Percentiles rank a stretch among this genome's conserved stretches.
Conservation (phyloP, 2,797 vertebrate species). For the Chelon auratus region DNA sequence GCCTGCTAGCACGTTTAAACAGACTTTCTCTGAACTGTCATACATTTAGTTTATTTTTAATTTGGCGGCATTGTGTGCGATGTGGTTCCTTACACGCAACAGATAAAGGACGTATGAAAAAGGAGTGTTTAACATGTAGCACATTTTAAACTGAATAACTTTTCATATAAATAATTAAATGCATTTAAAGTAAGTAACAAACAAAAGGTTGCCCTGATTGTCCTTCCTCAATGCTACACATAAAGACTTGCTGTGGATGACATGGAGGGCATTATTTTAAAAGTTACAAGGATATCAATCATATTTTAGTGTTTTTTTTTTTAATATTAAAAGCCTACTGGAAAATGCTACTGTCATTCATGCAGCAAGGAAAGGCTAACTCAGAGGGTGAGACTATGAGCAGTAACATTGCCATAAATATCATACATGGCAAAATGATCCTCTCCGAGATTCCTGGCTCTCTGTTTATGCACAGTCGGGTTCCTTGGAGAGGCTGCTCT, state of each 20-base stretch:
- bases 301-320: constrained; percentile 24
- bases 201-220: neutral
- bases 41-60: neutral
- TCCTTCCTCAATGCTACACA: constrained; percentile 20
- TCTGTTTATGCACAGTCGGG: constrained; percentile 29
- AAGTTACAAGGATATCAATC: constrained; percentile 47
- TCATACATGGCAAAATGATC: constrained; percentile 17
- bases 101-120: neutral
- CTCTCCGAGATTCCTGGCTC: constrained; percentile 8
- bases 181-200: too few species aligned
- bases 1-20: neutral
- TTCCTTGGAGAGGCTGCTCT: constrained; percentile 32
- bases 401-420: constrained; percentile 44
- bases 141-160: too few species aligned
- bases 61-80: accelerated
- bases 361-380: constrained; percentile 32
- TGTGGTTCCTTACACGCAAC: neutral
- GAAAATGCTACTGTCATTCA: constrained; percentile 45
- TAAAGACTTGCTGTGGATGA: constrained; percentile 1
- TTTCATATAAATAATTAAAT: too few species aligned
- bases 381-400: constrained; percentile 37
- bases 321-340: constrained; percentile 24
- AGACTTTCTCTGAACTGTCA: neutral
- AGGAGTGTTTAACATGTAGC: too few species aligned
- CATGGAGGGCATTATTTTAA: constrained; percentile 24